phyloP scores from a whole-genome alignment of 2,113 vertebrate genomes.

The Oncorhynchus keta region DNA sequence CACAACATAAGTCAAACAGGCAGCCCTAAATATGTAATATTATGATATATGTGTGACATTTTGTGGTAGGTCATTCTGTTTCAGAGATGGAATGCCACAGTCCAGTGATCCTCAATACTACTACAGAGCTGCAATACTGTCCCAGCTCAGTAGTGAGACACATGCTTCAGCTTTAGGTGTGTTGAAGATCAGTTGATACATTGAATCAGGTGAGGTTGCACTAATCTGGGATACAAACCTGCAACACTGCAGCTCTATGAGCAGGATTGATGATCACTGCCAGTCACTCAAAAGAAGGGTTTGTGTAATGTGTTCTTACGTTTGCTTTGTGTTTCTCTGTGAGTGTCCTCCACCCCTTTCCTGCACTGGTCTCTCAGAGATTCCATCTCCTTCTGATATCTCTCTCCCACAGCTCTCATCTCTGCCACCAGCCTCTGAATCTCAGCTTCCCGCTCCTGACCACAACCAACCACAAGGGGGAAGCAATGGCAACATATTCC shows the following conservation, averaged over 20 bases:
- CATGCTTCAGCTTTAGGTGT: no score
- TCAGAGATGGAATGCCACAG: no score
- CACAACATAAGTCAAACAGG: background rate
- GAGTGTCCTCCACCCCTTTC: conserved; percentile 41
- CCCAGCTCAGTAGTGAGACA: no score
- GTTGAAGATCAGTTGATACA: no score
- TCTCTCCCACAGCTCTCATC: conserved; percentile 43
- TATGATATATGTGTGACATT: no score
- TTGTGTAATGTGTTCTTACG: conserved; percentile 43
- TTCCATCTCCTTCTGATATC: conserved; percentile 69
- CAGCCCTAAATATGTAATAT: no score
- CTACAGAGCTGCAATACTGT: no score
- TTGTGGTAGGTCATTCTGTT: no score
- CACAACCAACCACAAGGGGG: background rate
- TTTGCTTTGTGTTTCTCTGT: conserved; percentile 32
- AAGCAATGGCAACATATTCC: background rate
- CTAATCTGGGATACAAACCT: background rate
- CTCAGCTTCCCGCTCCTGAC: conserved; percentile 52
- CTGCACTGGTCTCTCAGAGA: conserved; percentile 33
- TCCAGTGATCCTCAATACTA: no score
- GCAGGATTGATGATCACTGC: background rate
- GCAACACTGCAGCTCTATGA: background rate
- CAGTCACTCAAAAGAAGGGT: no score
- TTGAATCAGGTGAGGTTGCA: no score
- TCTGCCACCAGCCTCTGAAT: conserved; percentile 51